Evolutionary conservation across 2,888 invertebrate genomes (phyloP).

Genomic region (Sussaba pulchella): DNA sequence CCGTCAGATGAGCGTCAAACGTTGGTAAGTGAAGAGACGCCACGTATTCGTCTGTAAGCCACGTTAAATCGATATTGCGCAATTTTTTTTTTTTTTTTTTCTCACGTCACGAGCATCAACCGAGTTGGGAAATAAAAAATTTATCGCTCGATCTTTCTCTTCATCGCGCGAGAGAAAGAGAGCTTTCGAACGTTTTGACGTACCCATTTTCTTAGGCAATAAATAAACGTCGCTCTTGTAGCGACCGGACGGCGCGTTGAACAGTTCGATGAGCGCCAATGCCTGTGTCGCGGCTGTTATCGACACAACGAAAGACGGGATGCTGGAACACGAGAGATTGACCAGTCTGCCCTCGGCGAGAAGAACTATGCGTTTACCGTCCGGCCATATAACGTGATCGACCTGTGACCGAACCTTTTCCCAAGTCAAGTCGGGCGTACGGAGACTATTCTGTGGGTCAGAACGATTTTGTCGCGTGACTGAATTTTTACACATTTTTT

Average conservation of each 20-base stretch:
- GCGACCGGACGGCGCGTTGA: slow-evolving; percentile 96
- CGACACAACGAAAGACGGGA: slow-evolving; percentile 99
- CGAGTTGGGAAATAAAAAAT: too few species aligned
- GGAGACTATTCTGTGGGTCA: slow-evolving; percentile 90
- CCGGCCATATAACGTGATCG: slow-evolving; percentile 99
- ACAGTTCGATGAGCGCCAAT: slow-evolving; percentile 97
- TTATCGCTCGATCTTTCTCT: too few species aligned
- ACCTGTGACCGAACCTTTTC: slow-evolving; percentile 99
- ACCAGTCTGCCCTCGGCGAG: slow-evolving; percentile 98
- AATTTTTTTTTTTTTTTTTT: too few species aligned
- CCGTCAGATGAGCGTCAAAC: slow-evolving; percentile 98
- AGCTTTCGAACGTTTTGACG: slow-evolving; percentile 74
- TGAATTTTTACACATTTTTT: not conserved
- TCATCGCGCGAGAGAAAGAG: not conserved
- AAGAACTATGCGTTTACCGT: slow-evolving; percentile 96
- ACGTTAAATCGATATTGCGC: slow-evolving; percentile 52
- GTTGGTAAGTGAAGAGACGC: slow-evolving; percentile 98
- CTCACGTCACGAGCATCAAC: not conserved
- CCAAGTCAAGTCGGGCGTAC: slow-evolving; percentile 98
- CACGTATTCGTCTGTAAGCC: slow-evolving; percentile 95
- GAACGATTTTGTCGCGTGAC: not conserved
- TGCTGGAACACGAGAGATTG: slow-evolving; percentile 97
- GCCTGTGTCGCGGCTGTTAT: slow-evolving; percentile 99
- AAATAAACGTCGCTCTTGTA: slow-evolving; percentile 99
- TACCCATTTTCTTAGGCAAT: slow-evolving; percentile 99